These are phyloP conservation scores for Laticauda colubrina DNA, from an alignment of 2,113 vertebrate species.

Conservation along the genomic window DNA sequence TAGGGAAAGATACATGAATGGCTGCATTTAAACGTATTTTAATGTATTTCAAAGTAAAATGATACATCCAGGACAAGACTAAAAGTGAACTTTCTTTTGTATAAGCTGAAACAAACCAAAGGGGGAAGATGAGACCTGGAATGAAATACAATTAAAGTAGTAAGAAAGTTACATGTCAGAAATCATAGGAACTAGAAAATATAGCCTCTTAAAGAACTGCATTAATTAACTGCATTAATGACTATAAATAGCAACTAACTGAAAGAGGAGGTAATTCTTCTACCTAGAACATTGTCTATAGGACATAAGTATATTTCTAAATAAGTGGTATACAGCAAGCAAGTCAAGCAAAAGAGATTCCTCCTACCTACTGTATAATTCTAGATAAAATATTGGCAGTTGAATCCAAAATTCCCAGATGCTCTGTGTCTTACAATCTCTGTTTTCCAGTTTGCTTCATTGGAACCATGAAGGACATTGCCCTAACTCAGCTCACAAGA, in stretches of 20 bases:
- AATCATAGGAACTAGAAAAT: slow-evolving; percentile 56
- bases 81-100: slow-evolving; percentile 47
- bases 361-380: slow-evolving; percentile 27
- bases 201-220: slow-evolving; percentile 54
- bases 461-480: not conserved
- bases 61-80: slow-evolving; percentile 39
- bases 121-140: slow-evolving; percentile 45
- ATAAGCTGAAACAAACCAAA: slow-evolving; percentile 45
- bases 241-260: slow-evolving; percentile 60
- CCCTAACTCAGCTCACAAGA: not conserved
- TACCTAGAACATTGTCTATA: slow-evolving; percentile 51
- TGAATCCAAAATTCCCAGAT: not conserved
- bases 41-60: slow-evolving; percentile 29
- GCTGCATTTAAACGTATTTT: slow-evolving; percentile 24
- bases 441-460: not conserved
- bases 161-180: slow-evolving; percentile 59
- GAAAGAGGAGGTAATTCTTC: slow-evolving; percentile 58
- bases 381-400: not conserved
- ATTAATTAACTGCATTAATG: slow-evolving; percentile 47
- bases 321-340: slow-evolving; percentile 46
- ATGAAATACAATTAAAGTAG: slow-evolving; percentile 52
- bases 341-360: slow-evolving; percentile 51
- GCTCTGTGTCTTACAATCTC: not conserved
- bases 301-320: slow-evolving; percentile 56
- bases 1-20: slow-evolving; percentile 16